phyloP scores from a whole-genome alignment of 2,888 invertebrate species.

The Zygaena filipendulae region DNA sequence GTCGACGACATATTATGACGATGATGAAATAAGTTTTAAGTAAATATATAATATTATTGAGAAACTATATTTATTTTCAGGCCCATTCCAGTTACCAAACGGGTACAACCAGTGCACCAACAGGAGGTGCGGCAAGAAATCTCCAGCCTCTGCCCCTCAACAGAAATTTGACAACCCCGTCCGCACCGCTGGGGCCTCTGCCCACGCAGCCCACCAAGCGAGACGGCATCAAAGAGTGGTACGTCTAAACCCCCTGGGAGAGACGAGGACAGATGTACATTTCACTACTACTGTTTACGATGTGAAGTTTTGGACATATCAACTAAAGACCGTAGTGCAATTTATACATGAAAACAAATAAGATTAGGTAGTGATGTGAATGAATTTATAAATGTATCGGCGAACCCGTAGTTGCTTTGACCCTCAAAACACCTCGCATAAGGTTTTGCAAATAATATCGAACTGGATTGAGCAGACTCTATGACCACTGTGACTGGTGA shows the following conservation, averaged over 20 bases:
- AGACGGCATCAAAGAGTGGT: conserved; percentile 97
- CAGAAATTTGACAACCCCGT: conserved; percentile 39
- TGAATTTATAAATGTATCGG: conserved; percentile 18
- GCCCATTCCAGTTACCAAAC: conserved; percentile 61
- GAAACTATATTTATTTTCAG: no score
- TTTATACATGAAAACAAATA: conserved; percentile 21
- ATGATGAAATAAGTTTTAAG: no score
- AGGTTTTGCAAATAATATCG: background rate
- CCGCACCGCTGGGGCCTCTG: conserved; percentile 62
- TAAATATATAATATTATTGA: no score
- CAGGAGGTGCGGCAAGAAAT: conserved; percentile 58
- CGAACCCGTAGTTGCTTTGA: conserved; percentile 33
- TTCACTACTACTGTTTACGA: background rate
- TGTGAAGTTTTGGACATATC: conserved; percentile 28
- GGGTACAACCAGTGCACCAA: conserved; percentile 49
- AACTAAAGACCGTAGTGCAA: conserved; percentile 22
- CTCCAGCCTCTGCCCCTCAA: conserved; percentile 55
- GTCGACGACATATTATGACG: no score
- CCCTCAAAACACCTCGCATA: conserved; percentile 17
- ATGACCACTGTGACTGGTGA: conserved; percentile 17
- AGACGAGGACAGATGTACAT: conserved; percentile 6
- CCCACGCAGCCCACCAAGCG: conserved; percentile 73
- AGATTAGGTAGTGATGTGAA: conserved; percentile 27
- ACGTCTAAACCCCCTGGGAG: conserved; percentile 72
- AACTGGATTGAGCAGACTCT: background rate